phyloP scores from a whole-genome alignment of 92 coral and sea anemone species.

The Phenganax stokvisi region DNA sequence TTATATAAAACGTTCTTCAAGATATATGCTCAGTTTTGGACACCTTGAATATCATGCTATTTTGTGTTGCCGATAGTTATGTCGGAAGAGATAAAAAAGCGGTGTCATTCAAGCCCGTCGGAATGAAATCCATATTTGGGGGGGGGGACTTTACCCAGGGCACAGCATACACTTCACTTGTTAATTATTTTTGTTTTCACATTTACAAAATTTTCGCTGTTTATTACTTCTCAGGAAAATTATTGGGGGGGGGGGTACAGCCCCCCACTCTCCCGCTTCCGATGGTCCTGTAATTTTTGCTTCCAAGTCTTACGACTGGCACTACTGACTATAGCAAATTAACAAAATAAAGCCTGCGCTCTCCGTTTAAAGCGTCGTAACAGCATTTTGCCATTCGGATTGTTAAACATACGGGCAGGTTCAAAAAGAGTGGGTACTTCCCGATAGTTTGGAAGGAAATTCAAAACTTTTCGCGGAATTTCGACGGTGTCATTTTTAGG shows the following conservation, averaged over 20 bases:
- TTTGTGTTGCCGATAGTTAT: neutral
- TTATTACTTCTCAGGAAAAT: no score
- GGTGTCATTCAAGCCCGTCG: neutral
- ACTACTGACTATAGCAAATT: neutral
- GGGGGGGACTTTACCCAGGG: no score
- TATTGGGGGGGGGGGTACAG: no score
- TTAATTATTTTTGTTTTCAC: no score
- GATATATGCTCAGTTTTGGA: conserved; percentile 14
- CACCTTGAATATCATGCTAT: conserved; percentile 4
- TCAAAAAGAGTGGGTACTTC: conserved; percentile 26
- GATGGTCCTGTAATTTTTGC: neutral
- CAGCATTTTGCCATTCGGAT: neutral
- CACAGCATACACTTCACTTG: no score
- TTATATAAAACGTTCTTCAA: conserved; percentile 13
- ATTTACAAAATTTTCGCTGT: no score
- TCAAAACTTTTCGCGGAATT: neutral
- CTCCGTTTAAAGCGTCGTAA: neutral
- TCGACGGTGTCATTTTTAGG: neutral
- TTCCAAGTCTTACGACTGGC: neutral
- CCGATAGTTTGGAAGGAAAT: conserved; percentile 5
- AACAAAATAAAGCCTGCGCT: neutral
- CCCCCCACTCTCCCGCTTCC: no score
- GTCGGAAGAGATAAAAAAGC: neutral
- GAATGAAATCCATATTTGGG: no score
- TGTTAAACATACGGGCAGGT: conserved; percentile 18